Evolutionary conservation across 2,888 invertebrate species (phyloP).

Genomic region (Metallyticus violacea): DNA sequence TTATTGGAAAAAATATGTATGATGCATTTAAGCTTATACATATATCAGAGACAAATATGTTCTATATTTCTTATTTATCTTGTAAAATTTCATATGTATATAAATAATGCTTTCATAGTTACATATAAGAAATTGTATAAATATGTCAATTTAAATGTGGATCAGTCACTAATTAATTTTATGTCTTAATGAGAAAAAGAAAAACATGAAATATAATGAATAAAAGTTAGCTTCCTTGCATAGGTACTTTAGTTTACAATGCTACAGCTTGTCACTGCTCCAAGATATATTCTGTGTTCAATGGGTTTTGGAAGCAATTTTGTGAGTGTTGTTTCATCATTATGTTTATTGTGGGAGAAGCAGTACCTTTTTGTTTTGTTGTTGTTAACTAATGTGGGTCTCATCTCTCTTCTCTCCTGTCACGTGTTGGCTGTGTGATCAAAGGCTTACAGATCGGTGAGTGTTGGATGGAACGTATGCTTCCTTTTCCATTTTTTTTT

Average conservation of each 20-base stretch:
- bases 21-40: not conserved
- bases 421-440: constrained; percentile 40
- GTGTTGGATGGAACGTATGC: constrained; percentile 37
- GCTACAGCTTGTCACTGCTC: not conserved
- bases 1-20: not conserved
- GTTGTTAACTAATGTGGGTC: constrained; percentile 35
- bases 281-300: constrained; percentile 1
- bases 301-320: constrained; percentile 1
- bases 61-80: too few relatives aligned
- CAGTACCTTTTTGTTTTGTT: constrained; percentile 13
- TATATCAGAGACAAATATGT: too few relatives aligned
- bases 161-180: too few relatives aligned
- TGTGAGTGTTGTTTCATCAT: not conserved
- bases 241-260: not conserved
- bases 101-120: not conserved
- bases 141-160: too few relatives aligned
- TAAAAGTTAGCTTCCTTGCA: not conserved
- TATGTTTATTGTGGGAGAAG: not conserved
- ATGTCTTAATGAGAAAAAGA: too few relatives aligned
- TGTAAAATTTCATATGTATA: too few relatives aligned
- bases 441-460: constrained; percentile 47
- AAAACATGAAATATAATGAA: too few relatives aligned
- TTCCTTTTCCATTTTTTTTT: not conserved
- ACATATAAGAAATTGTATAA: not conserved
- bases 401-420: constrained; percentile 39